Evolutionary conservation across 2,113 vertebrate species (phyloP).

Genomic region (Acanthisitta chloris): DNA sequence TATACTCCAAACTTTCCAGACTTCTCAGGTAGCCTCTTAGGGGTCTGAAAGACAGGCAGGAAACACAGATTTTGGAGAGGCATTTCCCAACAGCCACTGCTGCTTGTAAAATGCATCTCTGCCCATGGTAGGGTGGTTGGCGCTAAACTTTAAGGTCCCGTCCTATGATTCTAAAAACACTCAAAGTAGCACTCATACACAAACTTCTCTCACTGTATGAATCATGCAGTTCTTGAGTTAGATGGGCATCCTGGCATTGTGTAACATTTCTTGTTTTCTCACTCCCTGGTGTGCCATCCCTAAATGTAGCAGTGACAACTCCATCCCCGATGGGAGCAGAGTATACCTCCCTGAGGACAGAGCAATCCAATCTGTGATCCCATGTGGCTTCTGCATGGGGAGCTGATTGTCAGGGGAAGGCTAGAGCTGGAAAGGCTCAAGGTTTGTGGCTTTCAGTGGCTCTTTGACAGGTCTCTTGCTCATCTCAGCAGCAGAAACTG

Average conservation of each 20-base stretch:
- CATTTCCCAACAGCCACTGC: neutral
- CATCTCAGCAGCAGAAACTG: neutral
- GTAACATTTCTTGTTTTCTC: neutral
- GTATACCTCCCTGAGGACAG: fast-evolving
- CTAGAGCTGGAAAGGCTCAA: neutral
- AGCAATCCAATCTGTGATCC: neutral
- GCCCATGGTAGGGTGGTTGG: neutral
- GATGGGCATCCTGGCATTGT: neutral
- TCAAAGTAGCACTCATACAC: neutral
- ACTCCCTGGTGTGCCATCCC: neutral
- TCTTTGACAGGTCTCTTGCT: neutral
- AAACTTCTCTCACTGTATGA: neutral
- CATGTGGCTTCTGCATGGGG: neutral
- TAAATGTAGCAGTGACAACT: neutral
- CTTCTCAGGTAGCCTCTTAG: neutral
- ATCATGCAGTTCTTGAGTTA: neutral
- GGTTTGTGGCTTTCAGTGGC: neutral
- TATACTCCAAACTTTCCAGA: neutral
- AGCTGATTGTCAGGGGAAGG: neutral
- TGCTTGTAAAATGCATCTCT: neutral
- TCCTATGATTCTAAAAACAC: neutral
- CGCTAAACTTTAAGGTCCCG: neutral
- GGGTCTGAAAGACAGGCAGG: neutral
- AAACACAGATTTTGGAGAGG: neutral
- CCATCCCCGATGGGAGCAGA: neutral